Evolutionary conservation across 2,797 vertebrate genomes (phyloP), one percentile per base, ranked within the genome.

Genomic region (Pangasius larnaudii): DNA sequence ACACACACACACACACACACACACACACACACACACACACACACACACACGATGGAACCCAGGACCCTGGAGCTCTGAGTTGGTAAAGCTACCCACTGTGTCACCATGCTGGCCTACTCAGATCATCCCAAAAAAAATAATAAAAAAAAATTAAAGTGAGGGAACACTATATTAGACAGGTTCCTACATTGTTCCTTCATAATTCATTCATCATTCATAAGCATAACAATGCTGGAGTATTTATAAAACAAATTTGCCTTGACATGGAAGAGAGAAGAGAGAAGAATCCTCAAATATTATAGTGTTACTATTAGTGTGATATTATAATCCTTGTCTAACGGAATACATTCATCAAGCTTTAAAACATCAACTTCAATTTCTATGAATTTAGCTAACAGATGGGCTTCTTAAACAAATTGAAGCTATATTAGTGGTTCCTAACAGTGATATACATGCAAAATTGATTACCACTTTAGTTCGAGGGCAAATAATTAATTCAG

Each of bases 291-390:
- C 71, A 77, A 13, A 4, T 78, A 56, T 46, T 11, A 24, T 22
- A 24, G 36, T 18, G 6, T 77, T 78, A 51, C 7, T 9, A 56
- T 33, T 78, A 56, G 49, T 22, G 49, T 53, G 30, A 51, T 77
- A 77, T n/a, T 51, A 30, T 18, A 53, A 33, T 56, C 51, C 49
- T 78, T 1, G 3, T 33, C 53, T 24, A 80, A 14, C 19, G 27
- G 19, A 59, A 36, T 59, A 59, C 30, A 24, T 36, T 58, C 51
- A 58, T 39, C 59, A 36, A 80, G 19, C 53, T 59, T 5, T n/a
- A 14, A 77, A 74, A 53, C 74, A 77, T 30, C 46, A 77, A 53
- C n/a, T 77, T n/a, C 19, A 58, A 59, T 80, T 80, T 80, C 19
- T 2, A 58, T 24, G 33, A 53, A 39, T 58, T 80, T 58, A 58